phyloP scores from a whole-genome alignment of 1,140 invertebrate species.

The Zaprionus capensis region DNA sequence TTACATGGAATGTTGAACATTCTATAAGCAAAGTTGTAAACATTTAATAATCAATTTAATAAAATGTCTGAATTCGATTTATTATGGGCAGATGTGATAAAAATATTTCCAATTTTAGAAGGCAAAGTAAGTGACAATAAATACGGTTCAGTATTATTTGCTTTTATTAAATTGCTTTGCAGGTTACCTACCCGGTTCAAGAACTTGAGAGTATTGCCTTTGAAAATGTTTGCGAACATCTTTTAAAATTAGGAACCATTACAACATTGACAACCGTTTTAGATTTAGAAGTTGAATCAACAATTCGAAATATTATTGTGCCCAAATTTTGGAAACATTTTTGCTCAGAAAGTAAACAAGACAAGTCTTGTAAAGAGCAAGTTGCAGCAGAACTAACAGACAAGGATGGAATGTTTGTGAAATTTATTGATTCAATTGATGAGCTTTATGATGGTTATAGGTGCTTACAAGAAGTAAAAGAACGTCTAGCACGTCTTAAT shows the following conservation, averaged over 20 bases:
- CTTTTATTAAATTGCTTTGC: not conserved
- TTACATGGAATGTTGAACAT: not conserved
- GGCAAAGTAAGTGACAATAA: conserved; percentile 44
- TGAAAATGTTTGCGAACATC: conserved; percentile 56
- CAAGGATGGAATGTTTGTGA: conserved; percentile 49
- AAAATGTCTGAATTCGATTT: not conserved
- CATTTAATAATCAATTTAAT: not conserved
- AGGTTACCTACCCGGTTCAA: conserved; percentile 32
- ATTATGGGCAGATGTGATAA: conserved; percentile 56
- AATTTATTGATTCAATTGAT: conserved; percentile 64
- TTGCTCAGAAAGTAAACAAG: conserved; percentile 14
- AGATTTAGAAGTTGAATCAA: conserved; percentile 61
- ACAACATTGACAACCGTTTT: conserved; percentile 55
- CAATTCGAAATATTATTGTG: conserved; percentile 61
- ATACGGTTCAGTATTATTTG: not conserved
- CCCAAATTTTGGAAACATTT: conserved; percentile 79
- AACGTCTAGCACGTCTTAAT: conserved; percentile 32
- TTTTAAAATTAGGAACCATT: conserved; percentile 46
- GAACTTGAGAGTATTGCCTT: conserved; percentile 43
- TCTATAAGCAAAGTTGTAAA: not conserved
- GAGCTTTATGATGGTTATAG: conserved; percentile 55
- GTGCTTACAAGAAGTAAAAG: conserved; percentile 48
- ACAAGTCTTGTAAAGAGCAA: conserved; percentile 26
- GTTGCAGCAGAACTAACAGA: conserved; percentile 42
- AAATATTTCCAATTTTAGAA: conserved; percentile 67